Percentiles rank a stretch among this genome's conserved stretches.
These are phyloP conservation scores for Spheniscus mendiculus DNA, from an alignment of 2,113 vertebrate species.

Conservation along the genomic window DNA sequence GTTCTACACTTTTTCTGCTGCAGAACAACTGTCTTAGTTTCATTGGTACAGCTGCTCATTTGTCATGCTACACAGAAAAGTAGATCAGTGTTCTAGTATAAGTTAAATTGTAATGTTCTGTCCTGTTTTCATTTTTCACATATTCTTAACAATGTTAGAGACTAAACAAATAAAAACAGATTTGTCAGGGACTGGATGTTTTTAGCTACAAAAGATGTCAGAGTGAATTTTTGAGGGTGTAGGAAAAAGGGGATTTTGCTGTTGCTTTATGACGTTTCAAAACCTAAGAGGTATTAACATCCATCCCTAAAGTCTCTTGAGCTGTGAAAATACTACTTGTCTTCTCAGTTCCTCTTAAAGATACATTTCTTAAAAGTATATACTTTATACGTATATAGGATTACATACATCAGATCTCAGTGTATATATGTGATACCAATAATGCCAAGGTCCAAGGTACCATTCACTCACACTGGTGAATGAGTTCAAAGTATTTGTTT, in stretches of 20 bases:
- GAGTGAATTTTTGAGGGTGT: not conserved
- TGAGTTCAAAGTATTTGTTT: not conserved
- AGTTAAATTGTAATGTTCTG: not conserved
- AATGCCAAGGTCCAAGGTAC: not conserved
- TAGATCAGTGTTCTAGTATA: not conserved
- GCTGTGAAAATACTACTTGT: not conserved
- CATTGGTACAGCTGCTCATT: not conserved
- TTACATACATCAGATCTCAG: not conserved
- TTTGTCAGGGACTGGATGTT: not conserved
- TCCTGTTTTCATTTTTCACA: not conserved
- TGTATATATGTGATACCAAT: not conserved
- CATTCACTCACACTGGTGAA: not conserved
- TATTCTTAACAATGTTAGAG: not conserved
- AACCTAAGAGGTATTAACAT: not conserved
- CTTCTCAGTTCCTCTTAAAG: not conserved
- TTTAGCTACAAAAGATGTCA: not conserved
- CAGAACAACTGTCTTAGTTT: not conserved
- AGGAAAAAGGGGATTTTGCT: not conserved
- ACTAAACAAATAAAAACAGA: not conserved
- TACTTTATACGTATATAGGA: not conserved
- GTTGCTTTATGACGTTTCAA: not conserved
- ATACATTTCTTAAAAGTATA: not conserved
- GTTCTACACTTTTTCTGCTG: not conserved
- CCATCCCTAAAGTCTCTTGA: not conserved
- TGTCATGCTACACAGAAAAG: not conserved